Base-by-base conservation (phyloP, 2,113 vertebrate genomes). In the Cyprinus carpio region DNA sequence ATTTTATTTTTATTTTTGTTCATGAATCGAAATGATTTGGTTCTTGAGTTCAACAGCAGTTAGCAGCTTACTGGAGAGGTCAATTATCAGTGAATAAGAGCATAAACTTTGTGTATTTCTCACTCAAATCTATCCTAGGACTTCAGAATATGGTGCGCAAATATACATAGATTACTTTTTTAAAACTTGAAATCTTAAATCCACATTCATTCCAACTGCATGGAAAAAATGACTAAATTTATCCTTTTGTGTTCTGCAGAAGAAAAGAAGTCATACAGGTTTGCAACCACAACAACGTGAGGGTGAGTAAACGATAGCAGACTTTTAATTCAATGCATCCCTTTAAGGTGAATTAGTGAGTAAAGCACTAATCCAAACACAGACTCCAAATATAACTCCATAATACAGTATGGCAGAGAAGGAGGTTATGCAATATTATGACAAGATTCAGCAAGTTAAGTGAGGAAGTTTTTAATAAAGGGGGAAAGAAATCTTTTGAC, bases 381-480 rank as follows among this genome's bases (percentile, higher is more conserved):
- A 64, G 58, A n/a, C 78, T 80, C 60, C 37, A 81, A 62, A 78
- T 78, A 60, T 62, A 84, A 34, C 65, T 69, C 29, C 27, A 40
- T 20, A 18, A 51, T 25, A 83, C 54, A 49, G 20, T 43, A 84
- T 75, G 34, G 71, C 25, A 82, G 79, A 72, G 23, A 71, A 74
- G 27, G 37, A 71, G 20, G 69, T 49, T 87, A 75, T 81, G 67
- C 58, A 76, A 54, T 80, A 46, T 29, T 81, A 67, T 81, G 25
- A 67, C 79, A 67, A 65, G 9, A 81, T 81, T 67, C 62, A 37
- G 29, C 16, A 80, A 64, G 58, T 64, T 43, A 64, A 46, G 37
- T 2, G 15, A 64, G 78, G 79, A 67, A 69, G 60, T 81, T 65
- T 81, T 81, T 67, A 51, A 81, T 81, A 81, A 49, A 69, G 40